Evolutionary conservation across 2,888 invertebrate species (phyloP).

Genomic region (Notodonta dromedarius): DNA sequence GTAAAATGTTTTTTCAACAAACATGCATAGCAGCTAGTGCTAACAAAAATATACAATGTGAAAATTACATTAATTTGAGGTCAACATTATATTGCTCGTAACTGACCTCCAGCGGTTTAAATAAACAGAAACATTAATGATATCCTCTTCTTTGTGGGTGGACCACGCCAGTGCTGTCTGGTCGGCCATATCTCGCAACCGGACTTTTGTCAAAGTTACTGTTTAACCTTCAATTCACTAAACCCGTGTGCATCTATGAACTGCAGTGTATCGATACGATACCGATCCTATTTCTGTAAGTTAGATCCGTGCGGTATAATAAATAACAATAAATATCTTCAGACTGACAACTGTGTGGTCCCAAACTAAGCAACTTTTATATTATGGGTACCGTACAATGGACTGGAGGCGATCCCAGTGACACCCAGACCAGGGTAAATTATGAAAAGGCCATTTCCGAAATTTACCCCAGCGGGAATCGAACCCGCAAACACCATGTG

Average conservation of each 20-base stretch:
- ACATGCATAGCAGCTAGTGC: background rate
- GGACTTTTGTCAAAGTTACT: constrained; percentile 35
- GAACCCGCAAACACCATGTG: too few relatives aligned
- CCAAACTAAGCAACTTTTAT: too few relatives aligned
- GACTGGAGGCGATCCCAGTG: too few relatives aligned
- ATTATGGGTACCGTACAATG: too few relatives aligned
- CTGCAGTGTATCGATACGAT: background rate
- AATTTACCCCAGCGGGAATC: too few relatives aligned
- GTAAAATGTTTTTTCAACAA: background rate
- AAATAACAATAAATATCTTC: background rate
- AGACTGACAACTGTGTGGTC: too few relatives aligned
- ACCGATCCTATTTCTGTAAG: background rate
- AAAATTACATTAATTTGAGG: constrained; percentile 7
- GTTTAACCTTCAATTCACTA: constrained; percentile 27
- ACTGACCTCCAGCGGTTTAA: constrained; percentile 26
- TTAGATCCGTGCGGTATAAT: background rate
- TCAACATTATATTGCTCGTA: constrained; percentile 12
- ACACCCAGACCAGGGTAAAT: too few relatives aligned
- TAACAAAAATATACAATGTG: background rate
- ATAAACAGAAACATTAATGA: constrained; percentile 32
- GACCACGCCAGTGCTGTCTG: constrained; percentile 25
- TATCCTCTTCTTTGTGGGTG: constrained; percentile 37
- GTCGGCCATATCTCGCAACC: constrained; percentile 25
- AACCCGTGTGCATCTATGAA: background rate
- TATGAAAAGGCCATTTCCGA: too few relatives aligned